Evolutionary conservation across 2,113 vertebrate species (phyloP), one percentile per base, ranked within the genome.

Genomic region (Hemibagrus wyckioides): DNA sequence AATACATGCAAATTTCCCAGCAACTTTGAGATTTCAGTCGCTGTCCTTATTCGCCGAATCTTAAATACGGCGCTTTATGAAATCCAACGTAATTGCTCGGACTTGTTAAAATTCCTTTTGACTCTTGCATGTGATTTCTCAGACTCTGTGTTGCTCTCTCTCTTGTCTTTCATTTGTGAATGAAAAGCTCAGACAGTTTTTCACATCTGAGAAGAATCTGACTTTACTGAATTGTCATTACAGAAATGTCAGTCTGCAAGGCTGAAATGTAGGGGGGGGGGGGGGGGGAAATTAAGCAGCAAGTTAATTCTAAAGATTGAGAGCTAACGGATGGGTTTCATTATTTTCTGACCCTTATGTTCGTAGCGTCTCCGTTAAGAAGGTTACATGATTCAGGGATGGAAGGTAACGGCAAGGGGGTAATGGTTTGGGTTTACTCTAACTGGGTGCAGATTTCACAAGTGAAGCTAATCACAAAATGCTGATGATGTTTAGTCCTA

Each of bases 21-120:
- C 30, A 30, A 48, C 14, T 50, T 50, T 36, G 44, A 3, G 11
- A 44, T 25, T 73, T 44, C 44, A 41, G 9, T 48, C n/a, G 9
- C 25, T 4, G 13, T 28, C 23, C 28, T 41, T 73, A 73, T 76
- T 76, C 41, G 15, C 4, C 6, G 30, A 52, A 52, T 50, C 48
- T 48, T n/a, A 2, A 13, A 48, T 28, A 13, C 0, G 8, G 0
- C 17, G 6, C 23, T 83, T 83, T 48, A 30, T 65, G 28, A 83
- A 28, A 39, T 56, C 77, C 7, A 23, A 19, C 36, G 28, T 80
- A 79, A 79, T 79, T 79, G 23, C 71, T 39, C 36, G 41, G 71
- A 28, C 71, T 75, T 75, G 69, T 71, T 71, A 28, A 76, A 76
- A 76, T 77, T 77, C 48, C 15, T 77, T 77, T 73, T 44, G 36